Base-by-base conservation (phyloP, 2,888 invertebrate genomes). In the Andrena haemorrhoa region DNA sequence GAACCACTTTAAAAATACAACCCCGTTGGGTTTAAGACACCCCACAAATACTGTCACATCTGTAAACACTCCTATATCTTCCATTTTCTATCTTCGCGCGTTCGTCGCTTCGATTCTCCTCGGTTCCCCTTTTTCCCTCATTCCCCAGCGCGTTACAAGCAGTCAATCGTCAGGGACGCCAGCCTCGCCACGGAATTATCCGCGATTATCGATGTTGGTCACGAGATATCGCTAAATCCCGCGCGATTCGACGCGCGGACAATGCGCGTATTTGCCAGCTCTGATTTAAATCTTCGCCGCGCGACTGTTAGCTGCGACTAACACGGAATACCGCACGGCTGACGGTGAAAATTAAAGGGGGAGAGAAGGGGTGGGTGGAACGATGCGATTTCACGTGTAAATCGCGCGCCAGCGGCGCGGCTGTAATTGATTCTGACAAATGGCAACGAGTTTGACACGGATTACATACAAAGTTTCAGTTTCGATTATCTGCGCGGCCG, bases 401-500 rank as follows among this genome's bases (percentile, higher is more conserved):
- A 78, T 56, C 76, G 78, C 53, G 75, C 33, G 20, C 16, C n/a
- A 47, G 33, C 77, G 47, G 47, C 68, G 63, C 61, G 60, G 51
- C 20, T 78, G 63, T 78, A 78, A 77, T 78, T 77, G 78, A 77
- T 78, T 66, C 68, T 78, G 78, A 78, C 68, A 78, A 78, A 78
- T 78, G 78, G 51, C 33, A 10, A 26, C 63, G 29, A 16, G 47
- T 47, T n/a, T 64, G 78, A 64, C 78, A 12, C 26, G 33, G 78
- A 79, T 69, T 77, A 76, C 41, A 23, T 33, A 47, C 68, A 35
- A 47, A 56, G 78, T 76, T 76, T 78, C 66, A 41, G 61, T 76
- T 41, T 41, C 76, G 66, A 76, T 77, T 31, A 51, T 49, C 58
- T 12, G 33, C 33, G 49, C 60, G 66, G 29, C 29, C 76, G 31